These are phyloP conservation scores for Chauna torquata DNA, from an alignment of 2,113 vertebrate species.

Conservation along the genomic window DNA sequence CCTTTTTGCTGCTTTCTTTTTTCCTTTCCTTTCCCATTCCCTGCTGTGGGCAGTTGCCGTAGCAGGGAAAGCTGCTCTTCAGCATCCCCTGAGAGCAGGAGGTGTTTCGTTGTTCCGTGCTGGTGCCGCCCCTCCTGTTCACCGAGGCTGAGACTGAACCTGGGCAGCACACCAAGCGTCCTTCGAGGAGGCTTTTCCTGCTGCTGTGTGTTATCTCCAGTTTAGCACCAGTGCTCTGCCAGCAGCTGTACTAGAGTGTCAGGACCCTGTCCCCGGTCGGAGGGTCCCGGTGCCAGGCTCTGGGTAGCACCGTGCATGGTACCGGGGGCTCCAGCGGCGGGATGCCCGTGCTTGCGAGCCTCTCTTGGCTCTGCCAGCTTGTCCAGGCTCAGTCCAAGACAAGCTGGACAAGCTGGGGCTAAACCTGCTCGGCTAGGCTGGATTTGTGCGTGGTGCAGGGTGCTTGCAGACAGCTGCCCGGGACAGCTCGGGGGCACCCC, in stretches of 20 bases:
- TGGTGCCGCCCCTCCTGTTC: background rate
- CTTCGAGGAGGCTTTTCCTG: background rate
- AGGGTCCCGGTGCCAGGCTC: too few relatives aligned
- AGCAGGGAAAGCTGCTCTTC: background rate
- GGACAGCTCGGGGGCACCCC: background rate
- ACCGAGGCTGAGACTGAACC: background rate
- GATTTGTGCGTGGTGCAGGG: background rate
- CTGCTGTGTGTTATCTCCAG: accelerated
- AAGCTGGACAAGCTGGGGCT: background rate
- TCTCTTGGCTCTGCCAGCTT: background rate
- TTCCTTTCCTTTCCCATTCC: background rate
- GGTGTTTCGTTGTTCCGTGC: background rate
- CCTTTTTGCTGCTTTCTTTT: background rate
- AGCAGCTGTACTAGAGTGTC: background rate
- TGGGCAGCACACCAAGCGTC: accelerated
- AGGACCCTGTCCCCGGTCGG: background rate
- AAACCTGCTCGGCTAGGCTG: background rate
- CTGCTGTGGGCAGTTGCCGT: accelerated
- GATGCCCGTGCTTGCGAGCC: background rate
- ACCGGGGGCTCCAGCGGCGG: background rate
- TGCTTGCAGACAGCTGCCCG: too few relatives aligned
- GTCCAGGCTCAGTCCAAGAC: background rate
- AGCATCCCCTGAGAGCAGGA: background rate
- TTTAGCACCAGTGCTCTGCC: background rate
- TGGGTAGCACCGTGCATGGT: background rate